These are phyloP conservation scores for Perodicticus potto DNA, from an alignment of 2,797 vertebrate species.

Conservation along the genomic window DNA sequence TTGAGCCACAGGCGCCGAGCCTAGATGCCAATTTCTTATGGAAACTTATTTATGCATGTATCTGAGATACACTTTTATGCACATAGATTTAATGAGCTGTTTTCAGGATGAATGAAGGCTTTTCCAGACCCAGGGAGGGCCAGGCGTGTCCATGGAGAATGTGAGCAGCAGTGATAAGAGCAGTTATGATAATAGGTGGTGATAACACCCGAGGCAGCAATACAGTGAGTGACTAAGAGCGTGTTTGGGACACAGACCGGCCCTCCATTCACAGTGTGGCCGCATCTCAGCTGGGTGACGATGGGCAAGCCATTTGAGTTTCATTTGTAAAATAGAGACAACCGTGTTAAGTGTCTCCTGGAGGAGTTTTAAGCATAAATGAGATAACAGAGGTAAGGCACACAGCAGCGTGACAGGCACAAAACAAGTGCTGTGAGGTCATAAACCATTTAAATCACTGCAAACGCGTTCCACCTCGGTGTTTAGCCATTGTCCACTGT, in stretches of 20 bases:
- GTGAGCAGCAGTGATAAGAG: not conserved
- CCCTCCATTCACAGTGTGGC: not conserved
- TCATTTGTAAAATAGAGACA: constrained; percentile 22
- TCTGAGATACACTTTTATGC: not conserved
- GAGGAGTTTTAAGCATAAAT: not conserved
- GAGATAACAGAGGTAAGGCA: constrained; percentile 4
- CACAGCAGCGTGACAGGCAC: not conserved
- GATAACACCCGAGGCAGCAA: not conserved
- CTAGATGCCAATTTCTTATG: not conserved
- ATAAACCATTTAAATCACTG: constrained; percentile 10
- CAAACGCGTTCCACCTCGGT: not conserved
- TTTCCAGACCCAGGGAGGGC: not conserved
- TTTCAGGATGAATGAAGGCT: not conserved
- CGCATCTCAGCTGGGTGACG: not conserved
- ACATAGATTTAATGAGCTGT: not conserved
- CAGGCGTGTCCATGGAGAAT: not conserved
- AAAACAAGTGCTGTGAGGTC: not conserved
- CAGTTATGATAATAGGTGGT: not conserved
- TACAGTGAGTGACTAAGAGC: not conserved
- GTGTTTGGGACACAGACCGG: not conserved
- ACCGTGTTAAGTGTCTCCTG: not conserved
- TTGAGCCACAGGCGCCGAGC: too few species aligned
- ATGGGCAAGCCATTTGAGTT: not conserved
- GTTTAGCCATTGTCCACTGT: not conserved
- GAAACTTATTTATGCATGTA: not conserved